Evolutionary conservation across 1,140 invertebrate genomes (phyloP), one percentile per base, ranked within the genome.

Genomic region (Heliconius congener): DNA sequence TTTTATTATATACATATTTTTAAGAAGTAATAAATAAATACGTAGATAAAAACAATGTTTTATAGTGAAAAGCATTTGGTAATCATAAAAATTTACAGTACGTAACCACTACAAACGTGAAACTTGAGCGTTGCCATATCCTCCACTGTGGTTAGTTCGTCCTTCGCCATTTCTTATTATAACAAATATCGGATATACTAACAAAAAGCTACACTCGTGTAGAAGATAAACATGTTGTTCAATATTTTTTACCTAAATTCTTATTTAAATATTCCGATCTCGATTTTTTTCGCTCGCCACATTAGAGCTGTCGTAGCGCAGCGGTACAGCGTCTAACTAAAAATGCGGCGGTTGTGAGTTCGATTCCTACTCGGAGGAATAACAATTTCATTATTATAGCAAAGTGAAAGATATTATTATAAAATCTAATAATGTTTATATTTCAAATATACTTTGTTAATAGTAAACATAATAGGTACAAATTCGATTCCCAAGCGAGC

Each of bases 81-180:
- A 66, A 66, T 66, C 30, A 66, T 66, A 66, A 66, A 66, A 66
- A 66, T 16, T 27, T 13, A 66, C 27, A 11, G 23, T 9, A 66
- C 60, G 60, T 66, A 66, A 66, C 60, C 27, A 66, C 60, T 66
- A 66, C n/a, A 66, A 66, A 66, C 13, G 23, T 66, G 60, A 66
- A 66, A 66, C 60, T 66, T 66, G 60, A 66, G 23, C 6, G 9
- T 9, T 27, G 23, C 11, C 23, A 30, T 57, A 57, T 66, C 60
- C 27, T 27, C 3, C 60, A 16, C 3, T 66, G 57, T 16, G 23
- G 57, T 27, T 66, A 4, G 8, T 66, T 66, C 23, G 57, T 30
- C 57, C 57, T 66, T 66, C 57, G 57, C 57, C 57, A 66, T 66
- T 66, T 66, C 57, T 66, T 66, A 27, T 66, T 66, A 66, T 13